Evolutionary conservation across 2,888 invertebrate species (phyloP).

Genomic region (Drosophila aldrichi): DNA sequence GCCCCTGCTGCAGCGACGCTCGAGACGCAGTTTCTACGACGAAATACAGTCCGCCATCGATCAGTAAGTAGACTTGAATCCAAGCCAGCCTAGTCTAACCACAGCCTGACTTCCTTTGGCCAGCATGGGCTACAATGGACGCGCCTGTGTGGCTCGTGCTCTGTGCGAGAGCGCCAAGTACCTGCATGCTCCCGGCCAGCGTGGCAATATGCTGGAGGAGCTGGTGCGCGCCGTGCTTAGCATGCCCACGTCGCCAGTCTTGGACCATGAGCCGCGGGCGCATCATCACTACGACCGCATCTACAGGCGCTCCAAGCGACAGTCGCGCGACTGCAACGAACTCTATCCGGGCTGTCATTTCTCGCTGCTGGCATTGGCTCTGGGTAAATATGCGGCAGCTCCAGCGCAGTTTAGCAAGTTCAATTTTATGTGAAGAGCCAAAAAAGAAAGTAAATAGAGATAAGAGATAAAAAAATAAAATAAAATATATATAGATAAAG

Average conservation of each 20-base stretch:
- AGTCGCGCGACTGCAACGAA: conserved; percentile 86
- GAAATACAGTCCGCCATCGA: conserved; percentile 89
- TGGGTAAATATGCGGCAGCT: conserved; percentile 86
- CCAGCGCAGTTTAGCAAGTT: conserved; percentile 64
- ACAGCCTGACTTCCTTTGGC: background rate
- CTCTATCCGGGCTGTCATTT: conserved; percentile 88
- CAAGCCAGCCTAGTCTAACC: background rate
- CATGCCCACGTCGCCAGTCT: conserved; percentile 60
- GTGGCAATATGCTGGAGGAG: conserved; percentile 89
- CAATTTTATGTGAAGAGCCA: conserved; percentile 59
- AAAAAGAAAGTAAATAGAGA: background rate
- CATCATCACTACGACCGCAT: conserved; percentile 89
- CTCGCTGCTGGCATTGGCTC: conserved; percentile 90
- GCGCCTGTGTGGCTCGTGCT: conserved; percentile 89
- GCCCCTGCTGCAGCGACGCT: conserved; percentile 85
- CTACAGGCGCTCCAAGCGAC: conserved; percentile 86
- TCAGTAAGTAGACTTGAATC: conserved; percentile 86
- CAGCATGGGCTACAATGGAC: conserved; percentile 92
- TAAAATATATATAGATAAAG: too few species aligned
- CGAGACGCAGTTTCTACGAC: conserved; percentile 89
- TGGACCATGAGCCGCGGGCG: conserved; percentile 85
- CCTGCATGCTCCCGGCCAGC: conserved; percentile 86
- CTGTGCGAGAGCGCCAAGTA: conserved; percentile 90
- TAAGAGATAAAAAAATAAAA: too few species aligned
- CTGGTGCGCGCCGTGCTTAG: conserved; percentile 89